These are phyloP conservation scores for Rhabditoides inermis DNA, from an alignment of 2,888 invertebrate genomes.

Conservation along the genomic window DNA sequence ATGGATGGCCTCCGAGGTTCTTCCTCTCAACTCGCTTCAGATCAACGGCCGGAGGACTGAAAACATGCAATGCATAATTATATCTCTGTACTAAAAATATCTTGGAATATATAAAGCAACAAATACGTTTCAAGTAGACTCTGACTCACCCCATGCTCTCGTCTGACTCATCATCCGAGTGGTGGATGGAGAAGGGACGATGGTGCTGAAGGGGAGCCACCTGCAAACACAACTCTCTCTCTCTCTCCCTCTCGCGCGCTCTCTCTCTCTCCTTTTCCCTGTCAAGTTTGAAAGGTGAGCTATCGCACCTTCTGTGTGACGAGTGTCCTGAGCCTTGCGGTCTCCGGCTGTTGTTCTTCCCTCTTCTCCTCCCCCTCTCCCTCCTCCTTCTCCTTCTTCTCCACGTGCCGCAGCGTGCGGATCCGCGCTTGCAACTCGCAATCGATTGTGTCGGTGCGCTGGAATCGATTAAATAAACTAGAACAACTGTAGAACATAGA, in stretches of 20 bases:
- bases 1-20: constrained; percentile 2
- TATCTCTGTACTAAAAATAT: too few relatives aligned
- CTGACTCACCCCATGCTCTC: not conserved
- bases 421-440: constrained; percentile 40
- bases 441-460: too few relatives aligned
- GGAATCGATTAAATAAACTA: too few relatives aligned
- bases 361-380: constrained; percentile 9
- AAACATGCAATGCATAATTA: too few relatives aligned
- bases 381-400: constrained; percentile 6
- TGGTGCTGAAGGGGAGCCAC: constrained; percentile 51
- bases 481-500: too few relatives aligned
- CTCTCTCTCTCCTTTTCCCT: not conserved
- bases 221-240: constrained; percentile 3
- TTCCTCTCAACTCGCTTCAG: constrained; percentile 3
- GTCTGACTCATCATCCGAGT: constrained; percentile 9
- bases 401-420: constrained; percentile 38
- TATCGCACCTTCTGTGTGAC: constrained; percentile 44
- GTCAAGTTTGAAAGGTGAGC: not conserved
- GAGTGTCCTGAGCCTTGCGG: constrained; percentile 41
- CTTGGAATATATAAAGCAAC: too few relatives aligned
- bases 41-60: not conserved
- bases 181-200: constrained; percentile 46
- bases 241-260: not conserved
- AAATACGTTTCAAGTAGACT: too few relatives aligned
- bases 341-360: constrained; percentile 17